Evolutionary conservation across 2,888 invertebrate genomes (phyloP).

Genomic region (Polyploca ridens): DNA sequence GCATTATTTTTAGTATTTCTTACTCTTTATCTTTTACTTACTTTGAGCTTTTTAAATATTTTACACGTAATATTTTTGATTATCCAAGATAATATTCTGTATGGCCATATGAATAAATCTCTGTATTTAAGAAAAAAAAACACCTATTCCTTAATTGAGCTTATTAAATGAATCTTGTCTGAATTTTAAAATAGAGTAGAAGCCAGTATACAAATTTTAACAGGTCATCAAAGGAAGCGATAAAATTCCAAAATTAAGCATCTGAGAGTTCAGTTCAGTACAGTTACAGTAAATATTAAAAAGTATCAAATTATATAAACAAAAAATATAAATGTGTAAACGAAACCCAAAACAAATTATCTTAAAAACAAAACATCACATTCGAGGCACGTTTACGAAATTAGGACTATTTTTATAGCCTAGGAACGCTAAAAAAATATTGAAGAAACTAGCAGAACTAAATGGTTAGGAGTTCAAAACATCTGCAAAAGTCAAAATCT

Average conservation of each 20-base stretch:
- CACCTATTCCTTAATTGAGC: no score
- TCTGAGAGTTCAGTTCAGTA: constrained; percentile 46
- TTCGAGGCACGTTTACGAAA: neutral
- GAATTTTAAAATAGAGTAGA: neutral
- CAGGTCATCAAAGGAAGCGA: neutral
- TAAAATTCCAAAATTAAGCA: constrained; percentile 31
- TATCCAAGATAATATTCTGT: no score
- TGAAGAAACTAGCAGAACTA: neutral
- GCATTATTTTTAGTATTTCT: no score
- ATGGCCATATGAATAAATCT: no score
- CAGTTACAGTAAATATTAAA: constrained; percentile 50
- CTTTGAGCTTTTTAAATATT: no score
- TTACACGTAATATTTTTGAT: no score
- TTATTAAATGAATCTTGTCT: no score
- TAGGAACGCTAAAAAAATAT: neutral
- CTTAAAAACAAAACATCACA: neutral
- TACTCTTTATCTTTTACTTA: no score
- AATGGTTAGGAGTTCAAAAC: neutral
- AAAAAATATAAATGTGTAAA: constrained; percentile 2
- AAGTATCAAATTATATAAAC: constrained; percentile 25
- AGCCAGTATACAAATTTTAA: neutral
- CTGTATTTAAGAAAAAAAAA: no score
- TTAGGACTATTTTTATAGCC: neutral
- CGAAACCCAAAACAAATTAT: neutral
- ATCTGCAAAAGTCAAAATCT: neutral